These are phyloP conservation scores for Megastigmus dorsalis DNA, from an alignment of 2,888 invertebrate species.

Conservation along the genomic window DNA sequence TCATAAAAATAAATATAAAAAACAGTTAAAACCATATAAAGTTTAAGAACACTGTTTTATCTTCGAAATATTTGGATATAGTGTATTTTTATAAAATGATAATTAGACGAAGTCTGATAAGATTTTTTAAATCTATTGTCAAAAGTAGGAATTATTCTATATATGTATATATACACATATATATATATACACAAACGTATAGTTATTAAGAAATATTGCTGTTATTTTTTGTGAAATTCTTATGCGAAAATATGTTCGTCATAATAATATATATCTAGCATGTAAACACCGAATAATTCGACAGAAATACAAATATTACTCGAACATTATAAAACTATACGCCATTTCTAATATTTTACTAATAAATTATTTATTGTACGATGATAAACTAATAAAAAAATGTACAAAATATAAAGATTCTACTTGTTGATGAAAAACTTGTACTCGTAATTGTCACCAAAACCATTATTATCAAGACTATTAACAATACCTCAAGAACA, in stretches of 20 bases:
- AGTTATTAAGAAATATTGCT: conserved; percentile 49
- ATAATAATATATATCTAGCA: conserved; percentile 27
- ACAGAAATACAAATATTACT: conserved; percentile 26
- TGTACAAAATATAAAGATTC: conserved; percentile 58
- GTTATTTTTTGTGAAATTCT: conserved; percentile 50
- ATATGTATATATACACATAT: too few relatives aligned
- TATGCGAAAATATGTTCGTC: conserved; percentile 44
- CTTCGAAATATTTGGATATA: conserved; percentile 24
- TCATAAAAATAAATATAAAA: conserved; percentile 19
- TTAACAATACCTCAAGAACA: background rate
- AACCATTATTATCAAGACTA: background rate
- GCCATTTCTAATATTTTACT: conserved; percentile 65
- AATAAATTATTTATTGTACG: conserved; percentile 71
- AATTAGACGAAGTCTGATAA: conserved; percentile 9
- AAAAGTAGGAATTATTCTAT: conserved; percentile 17
- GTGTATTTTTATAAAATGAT: conserved; percentile 41
- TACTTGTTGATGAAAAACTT: conserved; percentile 44
- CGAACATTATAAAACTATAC: conserved; percentile 28
- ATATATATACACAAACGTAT: too few relatives aligned
- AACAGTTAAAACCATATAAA: conserved; percentile 6
- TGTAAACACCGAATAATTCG: conserved; percentile 41
- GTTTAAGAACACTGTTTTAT: conserved; percentile 10
- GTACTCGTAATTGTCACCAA: conserved; percentile 7
- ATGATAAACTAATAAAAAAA: conserved; percentile 70
- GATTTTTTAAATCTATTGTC: conserved; percentile 3